Evolutionary conservation across 2,888 invertebrate species (phyloP).

Genomic region (Mimumesa dahlbomi): DNA sequence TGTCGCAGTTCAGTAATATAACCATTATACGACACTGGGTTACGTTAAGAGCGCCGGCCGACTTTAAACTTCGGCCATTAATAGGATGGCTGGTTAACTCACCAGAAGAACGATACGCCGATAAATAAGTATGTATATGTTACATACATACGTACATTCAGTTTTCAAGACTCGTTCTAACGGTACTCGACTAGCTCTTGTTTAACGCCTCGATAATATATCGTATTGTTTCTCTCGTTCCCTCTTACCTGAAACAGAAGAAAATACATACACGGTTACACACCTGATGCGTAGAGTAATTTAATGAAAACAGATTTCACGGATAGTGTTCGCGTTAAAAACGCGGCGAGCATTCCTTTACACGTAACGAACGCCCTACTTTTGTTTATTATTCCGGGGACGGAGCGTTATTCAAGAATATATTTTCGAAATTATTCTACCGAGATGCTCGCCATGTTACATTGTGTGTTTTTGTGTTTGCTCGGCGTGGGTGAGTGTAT

Average conservation of each 20-base stretch:
- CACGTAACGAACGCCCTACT: too few relatives aligned
- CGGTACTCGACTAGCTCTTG: neutral
- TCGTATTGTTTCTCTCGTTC: too few relatives aligned
- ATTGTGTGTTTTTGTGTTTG: too few relatives aligned
- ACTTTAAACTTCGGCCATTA: constrained; percentile 46
- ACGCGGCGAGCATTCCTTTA: too few relatives aligned
- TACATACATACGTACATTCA: neutral
- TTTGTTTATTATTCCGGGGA: too few relatives aligned
- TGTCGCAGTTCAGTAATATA: constrained; percentile 41
- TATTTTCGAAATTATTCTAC: too few relatives aligned
- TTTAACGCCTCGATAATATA: neutral
- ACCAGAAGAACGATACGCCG: neutral
- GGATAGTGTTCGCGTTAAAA: too few relatives aligned
- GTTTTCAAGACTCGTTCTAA: neutral
- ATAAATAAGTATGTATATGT: neutral
- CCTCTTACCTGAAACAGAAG: constrained; percentile 51
- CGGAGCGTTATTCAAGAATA: too few relatives aligned
- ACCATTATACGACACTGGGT: constrained; percentile 28
- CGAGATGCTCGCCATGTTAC: too few relatives aligned
- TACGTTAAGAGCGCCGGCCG: constrained; percentile 1
- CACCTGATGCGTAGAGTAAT: too few relatives aligned
- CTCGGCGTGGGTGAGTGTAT: too few relatives aligned
- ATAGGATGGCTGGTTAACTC: constrained; percentile 12
- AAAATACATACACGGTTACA: neutral
- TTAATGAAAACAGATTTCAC: too few relatives aligned